phyloP scores from a whole-genome alignment of 1,140 invertebrate genomes.

The Triops longicaudatus region DNA sequence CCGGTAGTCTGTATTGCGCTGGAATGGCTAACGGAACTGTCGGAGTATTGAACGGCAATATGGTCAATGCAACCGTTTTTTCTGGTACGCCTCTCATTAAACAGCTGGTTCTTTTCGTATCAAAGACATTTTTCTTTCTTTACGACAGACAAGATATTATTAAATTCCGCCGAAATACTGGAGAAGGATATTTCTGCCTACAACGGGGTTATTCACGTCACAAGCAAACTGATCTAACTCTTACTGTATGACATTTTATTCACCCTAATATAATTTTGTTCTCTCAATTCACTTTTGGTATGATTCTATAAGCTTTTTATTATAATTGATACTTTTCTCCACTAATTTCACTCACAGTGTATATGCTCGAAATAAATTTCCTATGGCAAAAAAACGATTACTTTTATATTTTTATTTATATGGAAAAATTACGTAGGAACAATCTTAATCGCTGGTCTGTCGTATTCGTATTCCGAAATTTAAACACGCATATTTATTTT shows the following conservation, averaged over 20 bases:
- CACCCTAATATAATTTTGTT: neutral
- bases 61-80: slow-evolving; percentile 3
- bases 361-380: no score
- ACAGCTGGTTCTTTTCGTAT: neutral
- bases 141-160: neutral
- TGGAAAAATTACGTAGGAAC: no score
- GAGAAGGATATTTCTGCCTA: slow-evolving; percentile 19
- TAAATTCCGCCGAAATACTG: slow-evolving; percentile 21
- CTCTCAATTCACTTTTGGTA: neutral
- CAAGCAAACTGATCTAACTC: slow-evolving; percentile 22
- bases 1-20: slow-evolving; percentile 66
- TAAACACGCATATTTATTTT: no score
- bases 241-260: neutral
- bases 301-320: neutral
- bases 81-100: slow-evolving; percentile 1
- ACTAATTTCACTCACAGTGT: no score
- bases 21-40: slow-evolving; percentile 46
- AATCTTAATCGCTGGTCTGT: no score
- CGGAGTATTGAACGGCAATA: slow-evolving; percentile 16
- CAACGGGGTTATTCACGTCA: slow-evolving; percentile 28
- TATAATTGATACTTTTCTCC: no score
- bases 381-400: no score
- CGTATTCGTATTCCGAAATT: no score
- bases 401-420: no score
- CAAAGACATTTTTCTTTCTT: neutral